Base-by-base conservation (phyloP, 2,113 vertebrate genomes). In the Corydoras sp. region DNA sequence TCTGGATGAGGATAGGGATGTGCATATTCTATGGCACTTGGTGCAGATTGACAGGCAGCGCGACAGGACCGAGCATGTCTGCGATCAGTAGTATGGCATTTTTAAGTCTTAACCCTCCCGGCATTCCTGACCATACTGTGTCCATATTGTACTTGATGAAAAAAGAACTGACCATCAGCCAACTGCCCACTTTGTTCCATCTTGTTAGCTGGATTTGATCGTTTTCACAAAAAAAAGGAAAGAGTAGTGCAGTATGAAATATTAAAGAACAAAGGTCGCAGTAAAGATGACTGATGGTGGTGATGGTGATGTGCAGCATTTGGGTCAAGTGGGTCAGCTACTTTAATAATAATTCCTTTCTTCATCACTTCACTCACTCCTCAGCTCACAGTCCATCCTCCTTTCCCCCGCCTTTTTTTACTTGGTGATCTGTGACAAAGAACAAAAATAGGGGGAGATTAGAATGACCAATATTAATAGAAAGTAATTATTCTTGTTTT, bases 51-150 rank as follows among this genome's bases (percentile, higher is more conserved):
- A 86, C 85, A 85, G 87, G 76, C 73, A 77, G 65, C 61, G 12
- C 59, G 72, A 70, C 76, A 73, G 83, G 79, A 82, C 84, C 75
- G 55, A 31, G 51, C 30, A 9, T 15, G 61, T 72, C 69, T 1
- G 24, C 76, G 82, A 86, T 88, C 90, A 90, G 90, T 91, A 90
- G 90, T 90, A 87, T 90, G 83, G 84, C 85, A 86, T 83, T 81
- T 55, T 71, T 9, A 30, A 68, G 2, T 74, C 76, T 31, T 60
- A 63, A 66, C 76, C 81, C 60, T 62, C 60, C 66, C 81, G 77
- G 77, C 72, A 81, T 81, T 77, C 72, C 75, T 76, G 81, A 79
- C 79, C 82, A 8, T 78, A 71, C 69, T 73, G 69, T 50, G 29
- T 30, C 53, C 58, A 30, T 55, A 55, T 59, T 71, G 61, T 48